phyloP scores from a whole-genome alignment of 2,888 invertebrate genomes.

The Tenodera sinensis region DNA sequence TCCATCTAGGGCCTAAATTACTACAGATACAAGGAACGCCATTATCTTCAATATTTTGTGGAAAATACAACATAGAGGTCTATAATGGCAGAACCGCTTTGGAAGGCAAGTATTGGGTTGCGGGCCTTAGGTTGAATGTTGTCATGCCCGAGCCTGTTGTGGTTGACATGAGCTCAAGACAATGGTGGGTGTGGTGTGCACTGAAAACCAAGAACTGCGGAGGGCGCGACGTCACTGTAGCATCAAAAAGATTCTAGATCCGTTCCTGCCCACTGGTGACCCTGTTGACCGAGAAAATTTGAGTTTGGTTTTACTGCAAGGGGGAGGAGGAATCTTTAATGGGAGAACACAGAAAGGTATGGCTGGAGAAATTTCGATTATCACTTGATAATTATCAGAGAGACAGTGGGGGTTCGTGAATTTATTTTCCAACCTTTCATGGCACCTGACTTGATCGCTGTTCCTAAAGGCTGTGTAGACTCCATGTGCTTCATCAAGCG shows the following conservation, averaged over 20 bases:
- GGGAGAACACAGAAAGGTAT: background rate
- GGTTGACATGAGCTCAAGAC: background rate
- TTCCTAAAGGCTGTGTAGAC: too few relatives aligned
- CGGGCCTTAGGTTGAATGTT: background rate
- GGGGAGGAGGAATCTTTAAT: background rate
- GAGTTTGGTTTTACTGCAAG: background rate
- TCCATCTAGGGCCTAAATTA: background rate
- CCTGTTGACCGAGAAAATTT: background rate
- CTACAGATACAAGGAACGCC: background rate
- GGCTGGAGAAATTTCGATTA: background rate
- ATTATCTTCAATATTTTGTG: background rate
- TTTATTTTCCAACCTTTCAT: background rate
- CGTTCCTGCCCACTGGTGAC: background rate
- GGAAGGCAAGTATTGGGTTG: background rate
- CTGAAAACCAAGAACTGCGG: background rate
- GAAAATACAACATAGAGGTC: background rate
- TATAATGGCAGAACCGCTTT: background rate
- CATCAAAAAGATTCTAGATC: background rate
- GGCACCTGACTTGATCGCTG: too few relatives aligned
- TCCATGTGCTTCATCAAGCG: too few relatives aligned
- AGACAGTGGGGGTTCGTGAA: background rate
- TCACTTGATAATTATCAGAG: background rate
- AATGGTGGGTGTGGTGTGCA: background rate
- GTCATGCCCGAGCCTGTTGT: background rate
- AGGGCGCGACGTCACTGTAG: background rate